phyloP scores from a whole-genome alignment of 2,888 invertebrate species.

The Oeneis ivallda region DNA sequence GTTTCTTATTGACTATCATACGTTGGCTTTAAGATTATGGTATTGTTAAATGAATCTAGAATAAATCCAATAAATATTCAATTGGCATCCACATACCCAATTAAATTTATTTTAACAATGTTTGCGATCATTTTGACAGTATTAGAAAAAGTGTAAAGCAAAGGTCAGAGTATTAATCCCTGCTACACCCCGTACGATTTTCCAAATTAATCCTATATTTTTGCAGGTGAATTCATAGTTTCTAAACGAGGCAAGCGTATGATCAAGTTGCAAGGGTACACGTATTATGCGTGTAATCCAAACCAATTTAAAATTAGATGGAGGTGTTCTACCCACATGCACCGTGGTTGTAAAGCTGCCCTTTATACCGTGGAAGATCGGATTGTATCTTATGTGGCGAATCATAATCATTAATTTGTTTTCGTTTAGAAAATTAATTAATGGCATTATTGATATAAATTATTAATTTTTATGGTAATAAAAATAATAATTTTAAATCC shows the following conservation, averaged over 20 bases:
- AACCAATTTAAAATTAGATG: conserved; percentile 39
- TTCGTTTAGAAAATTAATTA: too few relatives aligned
- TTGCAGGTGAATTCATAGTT: conserved; percentile 37
- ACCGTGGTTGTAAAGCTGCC: conserved; percentile 42
- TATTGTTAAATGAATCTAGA: too few relatives aligned
- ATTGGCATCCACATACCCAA: too few relatives aligned
- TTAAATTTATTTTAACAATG: too few relatives aligned
- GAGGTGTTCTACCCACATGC: conserved; percentile 38
- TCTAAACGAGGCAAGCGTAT: conserved; percentile 48
- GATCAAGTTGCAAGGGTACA: conserved; percentile 46
- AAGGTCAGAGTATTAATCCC: not conserved
- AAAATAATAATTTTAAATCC: not conserved
- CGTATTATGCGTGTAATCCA: conserved; percentile 42
- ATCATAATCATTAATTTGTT: not conserved
- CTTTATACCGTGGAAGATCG: conserved; percentile 26
- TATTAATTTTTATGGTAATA: not conserved
- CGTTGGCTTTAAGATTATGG: not conserved
- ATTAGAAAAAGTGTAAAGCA: not conserved
- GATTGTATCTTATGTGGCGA: conserved; percentile 1
- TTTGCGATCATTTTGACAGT: not conserved
- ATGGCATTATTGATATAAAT: too few relatives aligned
- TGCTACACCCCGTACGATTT: not conserved
- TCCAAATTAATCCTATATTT: not conserved
- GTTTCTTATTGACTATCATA: not conserved
- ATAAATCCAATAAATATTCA: too few relatives aligned